These are phyloP conservation scores for Colinus virginianus DNA, from an alignment of 2,113 vertebrate genomes.

Conservation along the genomic window DNA sequence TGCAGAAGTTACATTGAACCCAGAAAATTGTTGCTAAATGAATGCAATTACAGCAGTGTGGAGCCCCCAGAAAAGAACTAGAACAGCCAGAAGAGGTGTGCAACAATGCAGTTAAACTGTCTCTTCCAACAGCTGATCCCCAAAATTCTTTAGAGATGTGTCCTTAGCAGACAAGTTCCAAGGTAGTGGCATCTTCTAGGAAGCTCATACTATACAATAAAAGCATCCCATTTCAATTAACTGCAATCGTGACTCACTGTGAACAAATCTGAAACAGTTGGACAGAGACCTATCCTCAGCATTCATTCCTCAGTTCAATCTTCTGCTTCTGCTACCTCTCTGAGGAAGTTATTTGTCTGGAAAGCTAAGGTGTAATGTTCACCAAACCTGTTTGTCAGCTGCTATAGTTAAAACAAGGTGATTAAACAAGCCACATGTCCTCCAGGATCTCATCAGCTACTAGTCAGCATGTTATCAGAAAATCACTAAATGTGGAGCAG, in stretches of 20 bases:
- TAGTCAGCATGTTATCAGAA: neutral
- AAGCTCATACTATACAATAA: neutral
- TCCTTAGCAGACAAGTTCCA: neutral
- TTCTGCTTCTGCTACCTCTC: neutral
- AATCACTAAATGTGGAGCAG: neutral
- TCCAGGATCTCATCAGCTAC: rapidly evolving
- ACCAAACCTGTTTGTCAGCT: neutral
- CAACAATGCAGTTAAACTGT: neutral
- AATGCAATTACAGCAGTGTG: neutral
- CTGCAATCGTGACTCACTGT: neutral
- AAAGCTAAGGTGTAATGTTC: neutral
- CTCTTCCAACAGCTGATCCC: neutral
- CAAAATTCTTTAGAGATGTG: neutral
- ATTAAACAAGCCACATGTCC: neutral
- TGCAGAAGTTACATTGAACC: neutral
- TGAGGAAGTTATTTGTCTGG: neutral
- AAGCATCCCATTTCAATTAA: neutral
- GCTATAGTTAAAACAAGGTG: neutral
- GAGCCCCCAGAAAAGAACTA: neutral
- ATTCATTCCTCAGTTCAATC: neutral
- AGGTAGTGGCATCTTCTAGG: neutral
- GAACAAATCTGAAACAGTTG: neutral
- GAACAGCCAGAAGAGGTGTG: neutral
- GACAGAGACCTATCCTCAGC: neutral
- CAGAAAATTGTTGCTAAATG: rapidly evolving